Conservation (phyloP, 2,888 invertebrate species). For the Hydraecia micacea region DNA sequence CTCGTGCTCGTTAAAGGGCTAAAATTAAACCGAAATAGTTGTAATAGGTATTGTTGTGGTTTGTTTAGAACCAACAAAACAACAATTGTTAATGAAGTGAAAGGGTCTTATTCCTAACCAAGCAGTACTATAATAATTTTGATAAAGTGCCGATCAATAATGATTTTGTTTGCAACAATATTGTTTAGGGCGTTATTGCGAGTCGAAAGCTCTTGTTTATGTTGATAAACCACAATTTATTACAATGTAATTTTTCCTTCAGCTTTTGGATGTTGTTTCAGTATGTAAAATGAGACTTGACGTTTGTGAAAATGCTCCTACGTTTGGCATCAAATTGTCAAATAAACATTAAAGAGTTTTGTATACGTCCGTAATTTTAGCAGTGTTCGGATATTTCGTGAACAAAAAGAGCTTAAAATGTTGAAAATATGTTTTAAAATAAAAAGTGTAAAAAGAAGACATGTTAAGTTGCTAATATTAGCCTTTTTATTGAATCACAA, state of each 20-base stretch:
- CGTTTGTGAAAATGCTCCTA: constrained; percentile 10
- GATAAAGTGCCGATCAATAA: constrained; percentile 34
- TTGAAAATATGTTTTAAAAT: constrained; percentile 47
- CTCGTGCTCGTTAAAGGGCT: background rate
- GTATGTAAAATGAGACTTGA: constrained; percentile 35
- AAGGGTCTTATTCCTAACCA: constrained; percentile 1
- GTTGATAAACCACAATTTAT: constrained; percentile 17
- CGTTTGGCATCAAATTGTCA: constrained; percentile 45
- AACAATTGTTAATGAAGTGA: constrained; percentile 15
- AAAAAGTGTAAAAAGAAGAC: constrained; percentile 53
- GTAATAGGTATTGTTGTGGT: background rate
- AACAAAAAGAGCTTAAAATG: constrained; percentile 53
- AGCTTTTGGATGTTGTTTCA: constrained; percentile 4
- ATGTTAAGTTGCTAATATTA: constrained; percentile 74
- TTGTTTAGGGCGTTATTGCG: constrained; percentile 18
- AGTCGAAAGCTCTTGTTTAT: constrained; percentile 30
- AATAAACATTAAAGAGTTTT: constrained; percentile 42
- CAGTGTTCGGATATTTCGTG: constrained; percentile 30
- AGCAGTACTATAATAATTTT: constrained; percentile 21
- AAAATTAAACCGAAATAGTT: constrained; percentile 22
- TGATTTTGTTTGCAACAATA: constrained; percentile 39
- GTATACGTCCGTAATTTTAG: constrained; percentile 47
- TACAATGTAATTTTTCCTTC: constrained; percentile 12
- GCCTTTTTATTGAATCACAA: constrained; percentile 80
- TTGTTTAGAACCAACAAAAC: constrained; percentile 6